Base-by-base conservation (phyloP, 2,113 vertebrate genomes). In the Marcusenius ussheri region DNA sequence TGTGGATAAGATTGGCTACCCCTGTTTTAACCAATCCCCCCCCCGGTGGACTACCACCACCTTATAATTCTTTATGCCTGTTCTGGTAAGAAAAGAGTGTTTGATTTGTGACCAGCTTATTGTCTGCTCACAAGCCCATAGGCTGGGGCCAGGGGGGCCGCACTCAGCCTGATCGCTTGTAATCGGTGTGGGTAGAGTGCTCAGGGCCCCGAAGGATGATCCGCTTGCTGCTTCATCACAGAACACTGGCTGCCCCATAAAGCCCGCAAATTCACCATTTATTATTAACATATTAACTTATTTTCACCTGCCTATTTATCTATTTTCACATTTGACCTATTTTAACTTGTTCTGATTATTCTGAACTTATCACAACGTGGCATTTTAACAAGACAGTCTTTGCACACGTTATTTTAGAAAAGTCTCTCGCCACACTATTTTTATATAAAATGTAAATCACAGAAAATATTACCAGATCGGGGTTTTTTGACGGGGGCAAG, bases 91-190 rank as follows among this genome's bases (percentile, higher is more conserved):
- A 93, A 93, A 91, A 46, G 87, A 50, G 80, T 42, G 27, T 85
- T 91, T 91, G 91, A 94, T 94, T 91, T 93, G 92, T 93, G 91
- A 89, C 89, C 24, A 51, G 74, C 85, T 90, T 89, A 91, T 85
- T 92, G 88, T 93, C 93, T 92, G 92, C 91, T 89, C 90, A 91
- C 56, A 93, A 50, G 56, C 88, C 91, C 89, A 74, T 19, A 11
- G 83, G 19, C 9, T 74, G 70, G 90, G 86, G 90, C 87, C 62
- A 35, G 89, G 91, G 50, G 89, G 91, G 49, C 56, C 62, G 1
- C 27, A 74, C 66, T 62, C 47, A 89, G 35, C 74, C 21, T 58
- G 21, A 58, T n/a, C 2, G 2, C 7, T 58, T n/a, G 21, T n/a
- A n/a, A 24, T 92, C 13, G 89, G 51, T 90, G 90, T 90, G 89